phyloP scores from a whole-genome alignment of 2,113 vertebrate species.

The Acinonyx jubatus region DNA sequence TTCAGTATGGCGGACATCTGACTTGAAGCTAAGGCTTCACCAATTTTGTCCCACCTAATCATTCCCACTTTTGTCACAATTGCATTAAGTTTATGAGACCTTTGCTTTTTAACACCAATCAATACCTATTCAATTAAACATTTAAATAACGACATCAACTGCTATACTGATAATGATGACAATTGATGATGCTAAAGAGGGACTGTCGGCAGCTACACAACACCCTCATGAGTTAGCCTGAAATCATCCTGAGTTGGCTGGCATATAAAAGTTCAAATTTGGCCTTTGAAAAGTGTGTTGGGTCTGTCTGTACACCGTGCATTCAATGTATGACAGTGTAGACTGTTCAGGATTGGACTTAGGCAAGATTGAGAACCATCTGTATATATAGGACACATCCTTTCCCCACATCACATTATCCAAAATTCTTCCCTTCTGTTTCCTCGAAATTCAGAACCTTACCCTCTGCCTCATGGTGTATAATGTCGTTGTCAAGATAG shows the following conservation, averaged over 20 bases:
- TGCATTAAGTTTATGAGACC: background rate
- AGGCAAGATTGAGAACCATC: background rate
- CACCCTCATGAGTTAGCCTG: background rate
- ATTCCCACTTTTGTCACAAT: background rate
- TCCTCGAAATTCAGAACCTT: background rate
- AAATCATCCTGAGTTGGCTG: background rate
- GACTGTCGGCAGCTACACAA: background rate
- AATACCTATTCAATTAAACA: background rate
- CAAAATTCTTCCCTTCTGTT: background rate
- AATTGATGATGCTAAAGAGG: background rate
- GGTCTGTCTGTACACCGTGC: background rate
- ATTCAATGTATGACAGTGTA: background rate
- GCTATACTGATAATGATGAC: background rate
- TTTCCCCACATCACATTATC: background rate
- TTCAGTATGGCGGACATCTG: background rate
- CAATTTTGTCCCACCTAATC: background rate
- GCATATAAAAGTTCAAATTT: background rate
- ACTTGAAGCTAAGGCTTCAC: background rate
- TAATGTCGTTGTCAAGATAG: background rate
- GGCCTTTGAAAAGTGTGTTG: background rate
- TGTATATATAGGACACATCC: background rate
- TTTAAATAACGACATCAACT: background rate
- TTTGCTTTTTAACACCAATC: background rate
- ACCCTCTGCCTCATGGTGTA: background rate
- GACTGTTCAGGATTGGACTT: background rate